Evolutionary conservation across 1,140 invertebrate species (phyloP), one percentile per base, ranked within the genome.

Genomic region (Neelides sp.): DNA sequence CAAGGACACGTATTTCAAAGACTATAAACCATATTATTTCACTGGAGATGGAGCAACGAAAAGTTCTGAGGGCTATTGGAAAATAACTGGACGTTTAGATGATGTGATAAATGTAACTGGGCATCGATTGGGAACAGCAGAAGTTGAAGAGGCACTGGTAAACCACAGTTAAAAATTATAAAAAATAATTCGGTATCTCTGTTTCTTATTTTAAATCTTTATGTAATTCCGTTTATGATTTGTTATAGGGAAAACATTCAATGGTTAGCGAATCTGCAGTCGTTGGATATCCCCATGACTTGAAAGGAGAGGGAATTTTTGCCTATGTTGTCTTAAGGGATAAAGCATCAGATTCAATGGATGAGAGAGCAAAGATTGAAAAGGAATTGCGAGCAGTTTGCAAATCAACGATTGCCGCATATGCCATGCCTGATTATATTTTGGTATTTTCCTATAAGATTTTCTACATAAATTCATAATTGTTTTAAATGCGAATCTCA

Each of bases 41-140:
- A 77, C 76, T 41, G 78, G 78, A 45, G 78, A 79, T 67, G 76
- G 52, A 32, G 55, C 56, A 8, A 48, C 49, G 1, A 49, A 48
- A 20, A 58, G 47, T 35, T 60, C 64, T 10, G 76, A 80, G 61
- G 77, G 78, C 7, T 79, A 80, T 62, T 71, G 75, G 55, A 78
- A 75, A 74, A 71, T 80, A n/a, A 78, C 76, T 15, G 78, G 78
- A 7, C 65, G 78, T 24, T 72, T 79, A 52, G 78, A 80, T 65
- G 78, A 80, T 62, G 72, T 81, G 68, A 67, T 80, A 30, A 80
- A 79, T 64, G 77, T 79, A 23, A 76, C 75, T 17, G 78, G 78
- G 15, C 78, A 79, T 65, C 62, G 80, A 19, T 62, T 79, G n/a
- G 78, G 76, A 26, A 81, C 78, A n/a, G 76, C 78, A 2, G 74